These are phyloP conservation scores for Ceratina japonica DNA, from an alignment of 1,140 invertebrate species.

Conservation along the genomic window DNA sequence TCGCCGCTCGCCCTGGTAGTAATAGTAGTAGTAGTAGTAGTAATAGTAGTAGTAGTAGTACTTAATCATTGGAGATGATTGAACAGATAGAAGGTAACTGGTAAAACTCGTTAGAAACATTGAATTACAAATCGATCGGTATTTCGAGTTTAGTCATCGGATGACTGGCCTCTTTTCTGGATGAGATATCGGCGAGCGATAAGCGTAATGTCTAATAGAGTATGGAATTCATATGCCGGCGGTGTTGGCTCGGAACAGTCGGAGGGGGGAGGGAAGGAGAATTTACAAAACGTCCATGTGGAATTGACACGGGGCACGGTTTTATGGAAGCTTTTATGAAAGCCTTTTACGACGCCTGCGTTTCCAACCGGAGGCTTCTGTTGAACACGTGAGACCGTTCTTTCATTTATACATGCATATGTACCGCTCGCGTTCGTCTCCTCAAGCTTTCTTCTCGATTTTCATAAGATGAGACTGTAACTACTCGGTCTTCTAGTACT, in stretches of 20 bases:
- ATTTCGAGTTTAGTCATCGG: neutral
- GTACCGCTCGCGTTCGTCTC: slow-evolving; percentile 6
- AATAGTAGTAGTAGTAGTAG: no score
- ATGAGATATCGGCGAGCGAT: neutral
- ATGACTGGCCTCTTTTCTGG: neutral
- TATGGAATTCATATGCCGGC: neutral
- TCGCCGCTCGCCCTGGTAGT: no score
- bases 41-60: no score
- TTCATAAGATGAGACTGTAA: no score
- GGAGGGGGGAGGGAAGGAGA: slow-evolving; percentile 1
- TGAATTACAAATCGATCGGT: slow-evolving; percentile 4
- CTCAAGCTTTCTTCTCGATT: no score
- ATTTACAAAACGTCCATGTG: slow-evolving; percentile 27
- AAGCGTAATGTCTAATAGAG: neutral
- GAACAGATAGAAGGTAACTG: neutral
- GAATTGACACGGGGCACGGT: slow-evolving; percentile 69
- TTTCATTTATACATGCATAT: neutral
- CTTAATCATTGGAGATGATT: neutral
- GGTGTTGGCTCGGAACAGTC: neutral
- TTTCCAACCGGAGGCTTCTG: slow-evolving; percentile 64
- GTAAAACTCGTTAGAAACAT: neutral
- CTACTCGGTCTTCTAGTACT: neutral
- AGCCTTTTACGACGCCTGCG: slow-evolving; percentile 70
- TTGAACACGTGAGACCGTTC: slow-evolving; percentile 67
- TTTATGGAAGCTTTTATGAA: slow-evolving; percentile 77